A percentile compares a stretch with the other conserved stretches of the same genome.
Conservation (phyloP, 2,888 invertebrate species). For the Sesia apiformis region DNA sequence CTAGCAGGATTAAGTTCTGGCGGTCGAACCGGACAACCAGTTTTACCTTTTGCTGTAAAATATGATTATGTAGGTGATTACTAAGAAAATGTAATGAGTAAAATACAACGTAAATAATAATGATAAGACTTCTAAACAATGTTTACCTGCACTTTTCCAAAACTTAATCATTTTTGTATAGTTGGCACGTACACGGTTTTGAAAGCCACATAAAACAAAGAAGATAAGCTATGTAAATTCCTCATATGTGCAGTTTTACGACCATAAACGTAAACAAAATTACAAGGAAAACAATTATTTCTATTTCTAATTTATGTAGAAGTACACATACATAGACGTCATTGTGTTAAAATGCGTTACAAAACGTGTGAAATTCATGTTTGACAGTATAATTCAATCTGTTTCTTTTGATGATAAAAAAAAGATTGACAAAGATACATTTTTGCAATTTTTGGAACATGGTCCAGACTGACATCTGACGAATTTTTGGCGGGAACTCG, state of each 20-base stretch:
- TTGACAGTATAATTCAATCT: no score
- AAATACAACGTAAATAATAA: background rate
- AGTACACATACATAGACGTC: no score
- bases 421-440: no score
- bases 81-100: background rate
- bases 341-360: no score
- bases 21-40: constrained; percentile 64
- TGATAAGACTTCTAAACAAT: background rate
- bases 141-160: constrained; percentile 82
- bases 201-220: constrained; percentile 16
- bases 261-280: constrained; percentile 36
- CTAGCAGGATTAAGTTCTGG: constrained; percentile 35
- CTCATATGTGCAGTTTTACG: constrained; percentile 28
- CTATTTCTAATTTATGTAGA: no score
- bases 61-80: constrained; percentile 5
- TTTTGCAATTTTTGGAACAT: no score
- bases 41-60: constrained; percentile 65
- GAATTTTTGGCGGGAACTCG: background rate
- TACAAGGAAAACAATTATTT: no score
- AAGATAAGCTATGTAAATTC: constrained; percentile 22
- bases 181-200: constrained; percentile 3
- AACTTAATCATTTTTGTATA: constrained; percentile 80
- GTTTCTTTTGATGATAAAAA: no score
- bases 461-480: no score
- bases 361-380: no score